Evolutionary conservation across 2,888 invertebrate species (phyloP).

Genomic region (Dioctria linearis): DNA sequence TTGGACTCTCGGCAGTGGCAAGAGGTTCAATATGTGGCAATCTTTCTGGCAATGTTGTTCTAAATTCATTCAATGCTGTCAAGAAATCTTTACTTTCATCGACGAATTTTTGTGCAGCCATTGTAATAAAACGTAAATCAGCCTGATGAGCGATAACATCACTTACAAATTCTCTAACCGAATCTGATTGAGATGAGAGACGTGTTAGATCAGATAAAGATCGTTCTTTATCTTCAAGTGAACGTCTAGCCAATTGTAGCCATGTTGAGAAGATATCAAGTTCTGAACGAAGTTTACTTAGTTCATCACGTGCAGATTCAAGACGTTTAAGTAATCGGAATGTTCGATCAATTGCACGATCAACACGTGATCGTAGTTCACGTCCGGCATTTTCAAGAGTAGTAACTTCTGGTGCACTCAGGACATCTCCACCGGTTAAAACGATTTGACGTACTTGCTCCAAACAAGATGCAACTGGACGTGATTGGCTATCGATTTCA

Average conservation of each 20-base stretch:
- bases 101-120: conserved; percentile 96
- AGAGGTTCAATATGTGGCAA: conserved; percentile 83
- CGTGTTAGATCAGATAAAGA: conserved; percentile 84
- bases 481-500: conserved; percentile 88
- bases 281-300: conserved; percentile 89
- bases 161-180: conserved; percentile 90
- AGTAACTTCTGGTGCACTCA: conserved; percentile 92
- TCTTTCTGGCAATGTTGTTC: conserved; percentile 86
- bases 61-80: conserved; percentile 87
- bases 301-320: conserved; percentile 86
- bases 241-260: conserved; percentile 86
- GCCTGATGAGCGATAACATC: conserved; percentile 97
- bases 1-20: conserved; percentile 80
- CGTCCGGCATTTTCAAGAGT: conserved; percentile 90
- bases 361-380: conserved; percentile 85
- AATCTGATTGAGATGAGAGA: conserved; percentile 80
- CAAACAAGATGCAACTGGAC: conserved; percentile 86
- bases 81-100: conserved; percentile 96
- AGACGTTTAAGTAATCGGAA: conserved; percentile 84
- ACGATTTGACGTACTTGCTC: conserved; percentile 93
- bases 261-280: conserved; percentile 85
- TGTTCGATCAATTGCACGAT: conserved; percentile 85
- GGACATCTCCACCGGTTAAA: conserved; percentile 90
- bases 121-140: conserved; percentile 94
- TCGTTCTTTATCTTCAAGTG: conserved; percentile 88